Evolutionary conservation across 2,888 invertebrate species (phyloP).

Genomic region (Lycocerus yunnanus): DNA sequence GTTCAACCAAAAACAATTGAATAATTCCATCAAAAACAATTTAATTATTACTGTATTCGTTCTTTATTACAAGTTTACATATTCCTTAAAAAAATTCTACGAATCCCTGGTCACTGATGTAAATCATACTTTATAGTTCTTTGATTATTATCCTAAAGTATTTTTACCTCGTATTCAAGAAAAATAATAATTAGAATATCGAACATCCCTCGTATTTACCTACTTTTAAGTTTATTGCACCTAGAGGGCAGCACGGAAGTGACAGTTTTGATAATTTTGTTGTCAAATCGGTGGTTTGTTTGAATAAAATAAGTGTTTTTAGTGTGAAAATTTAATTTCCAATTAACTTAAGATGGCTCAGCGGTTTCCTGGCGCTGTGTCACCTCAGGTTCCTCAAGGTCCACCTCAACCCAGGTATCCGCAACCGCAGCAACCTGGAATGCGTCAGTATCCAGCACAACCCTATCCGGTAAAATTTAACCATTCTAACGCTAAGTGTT

Average conservation of each 20-base stretch:
- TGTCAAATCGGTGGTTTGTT: neutral
- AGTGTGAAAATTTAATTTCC: neutral
- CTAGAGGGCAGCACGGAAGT: neutral
- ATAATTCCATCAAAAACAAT: too few relatives aligned
- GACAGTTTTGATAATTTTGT: neutral
- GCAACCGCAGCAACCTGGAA: conserved; percentile 67
- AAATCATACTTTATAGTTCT: too few relatives aligned
- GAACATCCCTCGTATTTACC: neutral
- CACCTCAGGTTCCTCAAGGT: conserved; percentile 59
- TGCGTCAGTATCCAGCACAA: conserved; percentile 72
- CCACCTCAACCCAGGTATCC: conserved; percentile 64
- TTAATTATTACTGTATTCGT: too few relatives aligned
- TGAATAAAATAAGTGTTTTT: neutral
- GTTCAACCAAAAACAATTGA: too few relatives aligned
- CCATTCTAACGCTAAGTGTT: neutral
- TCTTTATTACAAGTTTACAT: too few relatives aligned
- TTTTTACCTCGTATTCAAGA: too few relatives aligned
- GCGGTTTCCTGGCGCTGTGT: conserved; percentile 61
- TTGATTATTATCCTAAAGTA: too few relatives aligned
- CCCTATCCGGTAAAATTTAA: conserved; percentile 69
- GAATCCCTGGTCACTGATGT: too few relatives aligned
- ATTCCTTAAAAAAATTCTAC: too few relatives aligned
- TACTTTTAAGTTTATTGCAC: neutral
- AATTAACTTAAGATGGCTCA: conserved; percentile 57
- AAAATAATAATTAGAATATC: neutral